Percentiles rank a stretch among this genome's conserved stretches.
phyloP scores from a whole-genome alignment of 2,113 vertebrate genomes.

The Rhagologus leucostigma region DNA sequence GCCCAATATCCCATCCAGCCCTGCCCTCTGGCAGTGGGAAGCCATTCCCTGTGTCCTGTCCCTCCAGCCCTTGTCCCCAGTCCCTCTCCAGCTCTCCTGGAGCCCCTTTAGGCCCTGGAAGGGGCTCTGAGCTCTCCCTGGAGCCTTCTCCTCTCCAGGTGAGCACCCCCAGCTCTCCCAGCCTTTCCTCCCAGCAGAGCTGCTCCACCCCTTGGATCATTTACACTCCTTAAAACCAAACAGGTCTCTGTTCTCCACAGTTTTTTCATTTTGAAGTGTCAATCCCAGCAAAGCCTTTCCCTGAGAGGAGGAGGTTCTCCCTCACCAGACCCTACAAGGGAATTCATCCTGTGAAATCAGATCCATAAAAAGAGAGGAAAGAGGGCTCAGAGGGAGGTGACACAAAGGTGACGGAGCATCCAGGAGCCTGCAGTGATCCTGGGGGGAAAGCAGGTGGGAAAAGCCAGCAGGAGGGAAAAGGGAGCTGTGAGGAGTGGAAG shows the following conservation, averaged over 20 bases:
- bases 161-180: rapidly evolving
- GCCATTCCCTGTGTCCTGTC: not conserved
- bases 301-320: not conserved
- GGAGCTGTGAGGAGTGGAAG: not conserved
- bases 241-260: not conserved
- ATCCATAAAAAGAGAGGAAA: not conserved
- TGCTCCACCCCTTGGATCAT: not conserved
- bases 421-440: not conserved
- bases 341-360: not conserved
- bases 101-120: rapidly evolving
- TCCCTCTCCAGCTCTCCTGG: not conserved
- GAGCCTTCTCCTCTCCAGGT: not conserved
- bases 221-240: not conserved
- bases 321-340: not conserved
- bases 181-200: not conserved
- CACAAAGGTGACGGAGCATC: not conserved
- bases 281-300: not conserved
- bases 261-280: not conserved
- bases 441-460: not conserved
- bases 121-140: not conserved
- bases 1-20: not conserved
- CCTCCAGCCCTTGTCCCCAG: not conserved
- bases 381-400: not conserved
- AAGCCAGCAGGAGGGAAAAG: not conserved
- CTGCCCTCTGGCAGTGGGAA: not conserved